Percentiles rank a stretch among this genome's conserved stretches.
Conservation (phyloP, 2,113 vertebrate genomes). For the Corythornis vintsioides region DNA sequence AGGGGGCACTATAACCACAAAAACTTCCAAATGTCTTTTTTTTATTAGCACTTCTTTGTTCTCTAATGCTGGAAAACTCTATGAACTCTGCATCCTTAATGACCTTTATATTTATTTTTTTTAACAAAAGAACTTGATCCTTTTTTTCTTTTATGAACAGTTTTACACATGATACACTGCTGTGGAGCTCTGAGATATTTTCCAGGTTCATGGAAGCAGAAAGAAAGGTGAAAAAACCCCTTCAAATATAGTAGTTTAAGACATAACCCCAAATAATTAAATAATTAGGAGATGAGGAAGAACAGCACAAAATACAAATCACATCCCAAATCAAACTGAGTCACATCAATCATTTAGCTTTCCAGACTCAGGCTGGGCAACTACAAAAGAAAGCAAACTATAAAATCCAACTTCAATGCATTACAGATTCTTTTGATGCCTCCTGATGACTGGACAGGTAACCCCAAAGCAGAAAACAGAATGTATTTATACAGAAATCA, state of each 20-base stretch:
- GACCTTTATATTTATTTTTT: neutral
- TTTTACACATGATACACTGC: neutral
- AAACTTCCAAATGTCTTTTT: neutral
- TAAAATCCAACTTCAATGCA: neutral
- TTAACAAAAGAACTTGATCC: neutral
- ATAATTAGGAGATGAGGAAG: neutral
- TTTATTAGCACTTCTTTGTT: neutral
- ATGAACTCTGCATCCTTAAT: neutral
- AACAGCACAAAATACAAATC: neutral
- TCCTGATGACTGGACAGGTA: neutral
- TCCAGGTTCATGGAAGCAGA: neutral
- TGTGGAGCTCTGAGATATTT: neutral
- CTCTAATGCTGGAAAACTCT: neutral
- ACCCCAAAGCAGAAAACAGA: neutral
- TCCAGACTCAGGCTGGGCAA: neutral
- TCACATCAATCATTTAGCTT: neutral
- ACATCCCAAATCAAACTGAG: neutral
- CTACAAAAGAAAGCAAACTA: neutral
- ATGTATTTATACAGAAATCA: neutral
- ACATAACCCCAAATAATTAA: neutral
- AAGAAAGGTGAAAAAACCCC: neutral
- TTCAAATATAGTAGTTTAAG: neutral
- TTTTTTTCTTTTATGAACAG: neutral
- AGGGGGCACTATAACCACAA: neutral
- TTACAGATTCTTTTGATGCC: neutral